Conservation (phyloP, 2,888 invertebrate species). For the Galerucella nymphaeae region DNA sequence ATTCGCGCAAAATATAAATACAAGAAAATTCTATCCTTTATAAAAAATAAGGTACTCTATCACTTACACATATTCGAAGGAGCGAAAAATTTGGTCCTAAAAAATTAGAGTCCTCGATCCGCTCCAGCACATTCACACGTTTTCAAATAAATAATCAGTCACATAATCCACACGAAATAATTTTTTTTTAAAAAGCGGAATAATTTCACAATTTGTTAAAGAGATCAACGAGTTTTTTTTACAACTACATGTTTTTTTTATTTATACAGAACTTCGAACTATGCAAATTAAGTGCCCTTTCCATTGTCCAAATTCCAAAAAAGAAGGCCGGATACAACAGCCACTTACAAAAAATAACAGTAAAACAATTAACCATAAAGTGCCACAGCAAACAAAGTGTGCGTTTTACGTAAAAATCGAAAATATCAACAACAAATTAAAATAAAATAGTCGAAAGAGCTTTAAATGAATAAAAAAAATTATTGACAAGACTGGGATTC, state of each 20-base stretch:
- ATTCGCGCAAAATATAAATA: not conserved
- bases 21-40: conserved; percentile 15
- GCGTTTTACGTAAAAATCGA: conserved; percentile 9
- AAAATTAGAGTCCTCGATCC: not conserved
- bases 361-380: conserved; percentile 28
- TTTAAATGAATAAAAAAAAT: too few species aligned
- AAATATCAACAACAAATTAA: not conserved
- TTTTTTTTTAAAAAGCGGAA: not conserved
- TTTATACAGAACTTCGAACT: conserved; percentile 22
- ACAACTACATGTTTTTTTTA: conserved; percentile 15
- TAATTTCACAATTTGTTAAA: conserved; percentile 21
- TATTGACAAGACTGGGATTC: too few species aligned
- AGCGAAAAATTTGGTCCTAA: not conserved
- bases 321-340: conserved; percentile 27
- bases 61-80: conserved; percentile 40
- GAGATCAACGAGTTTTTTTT: conserved; percentile 29
- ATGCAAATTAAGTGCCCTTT: conserved; percentile 25
- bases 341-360: conserved; percentile 39
- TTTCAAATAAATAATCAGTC: conserved; percentile 11
- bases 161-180: not conserved
- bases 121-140: not conserved
- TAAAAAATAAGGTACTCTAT: conserved; percentile 53
- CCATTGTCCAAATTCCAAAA: conserved; percentile 20
- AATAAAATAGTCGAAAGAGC: not conserved
- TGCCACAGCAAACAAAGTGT: conserved; percentile 17